These are phyloP conservation scores for Neolamprologus devosi DNA, from an alignment of 2,113 vertebrate species.

Conservation along the genomic window DNA sequence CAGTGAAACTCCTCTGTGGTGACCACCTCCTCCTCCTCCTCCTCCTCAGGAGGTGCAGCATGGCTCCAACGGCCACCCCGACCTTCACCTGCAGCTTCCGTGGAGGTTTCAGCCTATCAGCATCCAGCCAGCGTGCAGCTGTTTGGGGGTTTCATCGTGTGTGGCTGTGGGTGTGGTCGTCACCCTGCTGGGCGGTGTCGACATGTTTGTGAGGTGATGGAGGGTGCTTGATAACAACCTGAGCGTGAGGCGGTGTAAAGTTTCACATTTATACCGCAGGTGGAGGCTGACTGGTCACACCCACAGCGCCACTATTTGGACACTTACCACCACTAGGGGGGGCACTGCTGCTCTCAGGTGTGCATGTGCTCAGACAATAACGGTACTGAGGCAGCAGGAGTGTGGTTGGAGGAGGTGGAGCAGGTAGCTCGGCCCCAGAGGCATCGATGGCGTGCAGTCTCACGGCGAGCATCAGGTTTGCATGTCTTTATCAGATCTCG, in stretches of 20 bases:
- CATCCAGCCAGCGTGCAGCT: background rate
- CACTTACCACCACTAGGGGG: background rate
- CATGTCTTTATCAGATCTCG: background rate
- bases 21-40: background rate
- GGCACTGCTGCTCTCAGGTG: background rate
- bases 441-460: rapidly evolving
- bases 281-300: background rate
- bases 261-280: background rate
- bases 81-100: background rate
- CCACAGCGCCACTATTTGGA: background rate
- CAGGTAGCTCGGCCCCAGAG: rapidly evolving
- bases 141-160: background rate
- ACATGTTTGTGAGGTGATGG: background rate
- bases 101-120: background rate
- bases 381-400: background rate
- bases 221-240: background rate
- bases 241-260: background rate
- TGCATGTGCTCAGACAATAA: background rate
- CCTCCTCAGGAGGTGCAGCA: background rate
- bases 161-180: background rate
- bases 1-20: background rate
- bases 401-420: background rate
- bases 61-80: background rate
- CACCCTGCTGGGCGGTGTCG: background rate
- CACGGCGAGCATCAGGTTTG: background rate